Conservation (phyloP, 2,113 vertebrate species). For the Emydocephalus ijimae region DNA sequence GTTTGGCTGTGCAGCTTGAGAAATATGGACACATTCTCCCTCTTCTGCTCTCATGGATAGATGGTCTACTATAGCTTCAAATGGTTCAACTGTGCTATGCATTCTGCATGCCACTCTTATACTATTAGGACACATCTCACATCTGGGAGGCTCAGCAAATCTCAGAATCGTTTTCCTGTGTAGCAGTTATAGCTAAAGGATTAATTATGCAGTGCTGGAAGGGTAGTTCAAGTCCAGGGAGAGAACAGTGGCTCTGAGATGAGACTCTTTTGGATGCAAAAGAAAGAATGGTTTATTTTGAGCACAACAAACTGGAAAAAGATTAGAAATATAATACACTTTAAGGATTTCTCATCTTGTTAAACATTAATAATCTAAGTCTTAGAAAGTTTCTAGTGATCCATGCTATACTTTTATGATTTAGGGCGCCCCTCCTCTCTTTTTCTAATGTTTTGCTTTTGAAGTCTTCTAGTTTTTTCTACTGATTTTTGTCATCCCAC, state of each 20-base stretch:
- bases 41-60: not conserved
- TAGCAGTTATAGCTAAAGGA: not conserved
- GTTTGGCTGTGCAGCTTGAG: not conserved
- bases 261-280: not conserved
- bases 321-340: not conserved
- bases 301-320: not conserved
- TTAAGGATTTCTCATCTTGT: not conserved
- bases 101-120: not conserved
- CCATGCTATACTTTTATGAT: not conserved
- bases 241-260: not conserved
- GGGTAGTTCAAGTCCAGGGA: not conserved
- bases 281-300: not conserved
- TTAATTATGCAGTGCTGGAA: not conserved
- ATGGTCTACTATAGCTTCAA: not conserved
- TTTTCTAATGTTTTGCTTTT: not conserved
- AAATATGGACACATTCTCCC: not conserved
- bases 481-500: too few relatives aligned
- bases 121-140: not conserved
- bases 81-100: not conserved
- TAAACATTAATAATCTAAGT: not conserved
- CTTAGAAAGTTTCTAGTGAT: not conserved
- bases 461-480: not conserved
- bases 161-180: not conserved
- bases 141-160: not conserved
- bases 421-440: not conserved